phyloP scores from a whole-genome alignment of 2,113 vertebrate species.

The Ondatra zibethicus region DNA sequence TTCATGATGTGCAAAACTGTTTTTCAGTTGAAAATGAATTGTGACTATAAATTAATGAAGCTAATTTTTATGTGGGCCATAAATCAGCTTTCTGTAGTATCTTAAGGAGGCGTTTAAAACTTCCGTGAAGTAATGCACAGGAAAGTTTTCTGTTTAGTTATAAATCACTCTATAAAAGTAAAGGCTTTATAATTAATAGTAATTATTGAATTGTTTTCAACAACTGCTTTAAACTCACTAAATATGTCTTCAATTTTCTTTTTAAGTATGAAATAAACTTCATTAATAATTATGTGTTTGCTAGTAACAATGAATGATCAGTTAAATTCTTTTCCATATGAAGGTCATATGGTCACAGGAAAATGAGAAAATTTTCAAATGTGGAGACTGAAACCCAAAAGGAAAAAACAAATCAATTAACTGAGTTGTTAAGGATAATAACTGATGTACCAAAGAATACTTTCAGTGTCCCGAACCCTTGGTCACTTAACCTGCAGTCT shows the following conservation, averaged over 20 bases:
- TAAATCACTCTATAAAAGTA: not conserved
- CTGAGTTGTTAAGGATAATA: not conserved
- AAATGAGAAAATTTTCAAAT: not conserved
- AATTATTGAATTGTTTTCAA: constrained; percentile 26
- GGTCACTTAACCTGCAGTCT: not conserved
- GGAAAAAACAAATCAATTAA: not conserved
- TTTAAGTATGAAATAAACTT: not conserved
- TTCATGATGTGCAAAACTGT: not conserved
- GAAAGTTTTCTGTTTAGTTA: not conserved
- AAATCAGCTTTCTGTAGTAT: not conserved
- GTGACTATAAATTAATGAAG: constrained; percentile 62
- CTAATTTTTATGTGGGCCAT: constrained; percentile 1
- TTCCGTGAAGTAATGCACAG: not conserved
- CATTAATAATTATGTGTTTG: not conserved
- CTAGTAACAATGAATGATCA: not conserved
- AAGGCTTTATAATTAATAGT: not conserved
- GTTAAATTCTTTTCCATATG: not conserved
- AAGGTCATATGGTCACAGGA: not conserved
- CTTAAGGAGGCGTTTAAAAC: constrained; percentile 35
- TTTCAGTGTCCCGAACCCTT: not conserved
- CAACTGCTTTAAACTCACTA: not conserved
- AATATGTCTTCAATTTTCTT: not conserved
- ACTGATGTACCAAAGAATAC: not conserved
- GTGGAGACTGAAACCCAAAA: not conserved
- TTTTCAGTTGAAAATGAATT: constrained; percentile 40